Evolutionary conservation across 2,113 vertebrate genomes (phyloP).

Genomic region (Meriones unguiculatus): DNA sequence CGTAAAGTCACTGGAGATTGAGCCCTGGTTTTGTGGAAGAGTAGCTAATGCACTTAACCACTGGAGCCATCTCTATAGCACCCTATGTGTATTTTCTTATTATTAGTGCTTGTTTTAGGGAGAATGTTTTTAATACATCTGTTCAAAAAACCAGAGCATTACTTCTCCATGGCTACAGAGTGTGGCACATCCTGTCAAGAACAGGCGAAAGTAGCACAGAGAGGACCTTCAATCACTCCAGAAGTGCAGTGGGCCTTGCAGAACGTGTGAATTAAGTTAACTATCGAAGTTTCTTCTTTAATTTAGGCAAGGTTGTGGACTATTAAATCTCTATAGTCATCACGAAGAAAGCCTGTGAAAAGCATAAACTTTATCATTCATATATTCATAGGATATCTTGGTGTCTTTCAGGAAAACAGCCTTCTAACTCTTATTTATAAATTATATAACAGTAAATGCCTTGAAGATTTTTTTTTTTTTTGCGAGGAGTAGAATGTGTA

Average conservation of each 20-base stretch:
- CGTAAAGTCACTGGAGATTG: background rate
- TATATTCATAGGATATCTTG: background rate
- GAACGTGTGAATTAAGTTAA: background rate
- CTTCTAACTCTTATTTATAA: background rate
- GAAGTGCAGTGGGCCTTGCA: no score
- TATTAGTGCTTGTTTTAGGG: background rate
- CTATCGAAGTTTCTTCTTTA: background rate
- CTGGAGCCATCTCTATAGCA: no score
- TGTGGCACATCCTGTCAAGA: background rate
- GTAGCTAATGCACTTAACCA: background rate
- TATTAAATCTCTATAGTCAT: background rate
- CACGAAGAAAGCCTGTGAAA: background rate
- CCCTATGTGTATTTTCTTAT: background rate
- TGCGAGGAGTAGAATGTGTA: background rate
- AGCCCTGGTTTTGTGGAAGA: background rate
- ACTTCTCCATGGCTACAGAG: background rate
- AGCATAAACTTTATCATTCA: background rate
- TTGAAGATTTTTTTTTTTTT: conserved; percentile 29
- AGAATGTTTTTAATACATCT: background rate
- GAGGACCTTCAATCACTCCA: background rate
- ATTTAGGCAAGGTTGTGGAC: background rate
- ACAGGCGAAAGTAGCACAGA: background rate
- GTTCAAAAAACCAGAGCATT: background rate
- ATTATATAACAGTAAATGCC: background rate
- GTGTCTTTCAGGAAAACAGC: background rate